phyloP scores from a whole-genome alignment of 2,888 invertebrate genomes.

The Stegana nigrithorax region DNA sequence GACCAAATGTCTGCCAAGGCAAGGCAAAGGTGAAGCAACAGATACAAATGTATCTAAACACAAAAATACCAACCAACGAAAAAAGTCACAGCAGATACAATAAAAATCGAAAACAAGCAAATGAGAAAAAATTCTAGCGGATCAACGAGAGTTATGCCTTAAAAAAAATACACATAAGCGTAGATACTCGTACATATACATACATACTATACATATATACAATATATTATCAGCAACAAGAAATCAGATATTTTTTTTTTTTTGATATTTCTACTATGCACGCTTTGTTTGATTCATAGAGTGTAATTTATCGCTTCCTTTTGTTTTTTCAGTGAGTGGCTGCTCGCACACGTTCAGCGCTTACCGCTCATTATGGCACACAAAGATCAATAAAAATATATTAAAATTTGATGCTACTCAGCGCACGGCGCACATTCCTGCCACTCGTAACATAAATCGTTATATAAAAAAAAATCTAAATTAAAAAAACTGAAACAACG shows the following conservation, averaged over 20 bases:
- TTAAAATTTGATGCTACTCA: conserved; percentile 40
- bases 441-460: conserved; percentile 14
- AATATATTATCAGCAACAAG: conserved; percentile 62
- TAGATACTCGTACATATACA: too few relatives aligned
- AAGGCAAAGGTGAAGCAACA: conserved; percentile 13
- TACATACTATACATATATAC: too few relatives aligned
- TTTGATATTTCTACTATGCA: conserved; percentile 2
- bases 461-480: conserved; percentile 28
- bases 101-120: conserved; percentile 16
- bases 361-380: conserved; percentile 54
- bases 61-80: conserved; percentile 26
- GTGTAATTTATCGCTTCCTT: conserved; percentile 66
- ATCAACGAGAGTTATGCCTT: conserved; percentile 45
- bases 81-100: conserved; percentile 20
- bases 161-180: conserved; percentile 54
- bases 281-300: conserved; percentile 61
- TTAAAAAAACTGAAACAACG: conserved; percentile 35
- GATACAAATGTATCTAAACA: conserved; percentile 33
- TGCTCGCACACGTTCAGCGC: not conserved
- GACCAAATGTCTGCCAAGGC: conserved; percentile 50
- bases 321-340: conserved; percentile 41
- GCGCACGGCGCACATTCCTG: conserved; percentile 35
- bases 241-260: conserved; percentile 60
- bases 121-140: conserved; percentile 21
- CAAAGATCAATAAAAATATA: conserved; percentile 65